Conservation (phyloP, 2,113 vertebrate genomes). For the rat (Rattus norvegicus) region GRCr8 NC_086027.1:119481501-119482000, state of each 20-base stretch:
- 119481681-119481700: background rate
- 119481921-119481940: background rate
- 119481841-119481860: background rate
- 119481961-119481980: background rate
- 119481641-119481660: background rate
- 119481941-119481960: background rate
- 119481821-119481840: background rate
- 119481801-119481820: background rate
- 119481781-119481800: background rate
- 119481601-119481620: background rate
- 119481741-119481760: background rate
- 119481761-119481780: background rate
- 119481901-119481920: background rate
- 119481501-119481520: background rate
- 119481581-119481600: background rate
- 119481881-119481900: background rate
- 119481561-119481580: background rate
- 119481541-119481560: background rate
- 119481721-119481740: accelerated
- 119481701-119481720: background rate
- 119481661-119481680: background rate
- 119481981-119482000: too few species aligned
- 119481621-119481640: background rate
- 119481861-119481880: background rate
- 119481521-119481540: background rate